A percentile compares a stretch with the other conserved stretches of the same genome.
These are phyloP conservation scores for Catharus minimus DNA, from an alignment of 2,113 vertebrate species.

Conservation along the genomic window DNA sequence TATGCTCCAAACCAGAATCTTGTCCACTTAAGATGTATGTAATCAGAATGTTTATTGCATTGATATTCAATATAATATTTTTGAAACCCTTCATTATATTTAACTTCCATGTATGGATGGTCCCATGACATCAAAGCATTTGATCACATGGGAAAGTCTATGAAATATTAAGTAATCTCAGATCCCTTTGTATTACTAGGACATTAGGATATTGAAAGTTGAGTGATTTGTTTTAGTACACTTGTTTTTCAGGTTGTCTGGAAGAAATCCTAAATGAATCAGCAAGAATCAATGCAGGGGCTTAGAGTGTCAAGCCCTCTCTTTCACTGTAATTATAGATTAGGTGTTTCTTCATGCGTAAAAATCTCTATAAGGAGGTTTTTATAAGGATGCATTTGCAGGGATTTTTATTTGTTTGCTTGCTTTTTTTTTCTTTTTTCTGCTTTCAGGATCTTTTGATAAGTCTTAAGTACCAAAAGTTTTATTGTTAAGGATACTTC, in stretches of 20 bases:
- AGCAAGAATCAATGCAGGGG: background rate
- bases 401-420: background rate
- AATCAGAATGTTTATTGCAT: background rate
- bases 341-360: background rate
- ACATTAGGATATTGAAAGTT: background rate
- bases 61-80: background rate
- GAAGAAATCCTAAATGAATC: background rate
- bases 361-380: background rate
- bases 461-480: background rate
- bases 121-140: background rate
- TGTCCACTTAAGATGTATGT: background rate
- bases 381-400: background rate
- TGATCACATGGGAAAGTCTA: background rate
- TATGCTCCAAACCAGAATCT: background rate
- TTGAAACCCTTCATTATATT: background rate
- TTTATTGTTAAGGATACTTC: background rate
- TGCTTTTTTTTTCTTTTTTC: background rate
- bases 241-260: background rate
- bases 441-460: background rate
- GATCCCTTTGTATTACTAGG: background rate
- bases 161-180: background rate
- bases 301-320: background rate
- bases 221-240: background rate
- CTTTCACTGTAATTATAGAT: background rate
- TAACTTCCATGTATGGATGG: background rate